Percentiles rank a stretch among this genome's conserved stretches.
Conservation (phyloP, 2,113 vertebrate species). For the Echinops telfairi region DNA sequence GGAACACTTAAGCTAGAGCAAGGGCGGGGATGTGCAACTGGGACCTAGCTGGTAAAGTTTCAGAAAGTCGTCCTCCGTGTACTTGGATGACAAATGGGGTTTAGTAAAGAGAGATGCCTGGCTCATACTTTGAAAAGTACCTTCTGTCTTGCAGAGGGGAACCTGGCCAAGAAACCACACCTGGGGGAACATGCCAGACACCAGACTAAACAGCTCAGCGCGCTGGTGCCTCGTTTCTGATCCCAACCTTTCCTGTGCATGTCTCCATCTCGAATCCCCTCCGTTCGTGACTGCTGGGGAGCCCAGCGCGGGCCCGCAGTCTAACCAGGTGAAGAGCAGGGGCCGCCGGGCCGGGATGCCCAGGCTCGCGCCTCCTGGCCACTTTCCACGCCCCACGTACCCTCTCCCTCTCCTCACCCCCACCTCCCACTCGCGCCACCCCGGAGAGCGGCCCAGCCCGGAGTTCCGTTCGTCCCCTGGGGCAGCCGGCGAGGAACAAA, state of each 20-base stretch:
- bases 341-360: not conserved
- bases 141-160: conserved; percentile 43
- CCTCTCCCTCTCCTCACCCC: not conserved
- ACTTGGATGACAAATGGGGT: conserved; percentile 24
- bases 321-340: not conserved
- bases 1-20: not conserved
- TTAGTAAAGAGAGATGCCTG: conserved; percentile 52
- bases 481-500: conserved; percentile 57
- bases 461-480: not conserved
- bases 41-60: not conserved
- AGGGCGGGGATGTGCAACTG: not conserved
- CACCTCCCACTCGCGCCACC: not conserved
- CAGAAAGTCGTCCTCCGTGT: conserved; percentile 44
- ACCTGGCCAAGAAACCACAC: conserved; percentile 51
- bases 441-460: not conserved
- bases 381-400: not conserved
- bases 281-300: not conserved
- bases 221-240: not conserved
- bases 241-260: not conserved
- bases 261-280: not conserved
- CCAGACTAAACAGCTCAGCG: conserved; percentile 73
- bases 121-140: conserved; percentile 50
- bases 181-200: conserved; percentile 59
- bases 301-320: not conserved
- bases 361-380: not conserved